phyloP scores from a whole-genome alignment of 2,888 invertebrate species.

The Tenthredo scrophulariae region DNA sequence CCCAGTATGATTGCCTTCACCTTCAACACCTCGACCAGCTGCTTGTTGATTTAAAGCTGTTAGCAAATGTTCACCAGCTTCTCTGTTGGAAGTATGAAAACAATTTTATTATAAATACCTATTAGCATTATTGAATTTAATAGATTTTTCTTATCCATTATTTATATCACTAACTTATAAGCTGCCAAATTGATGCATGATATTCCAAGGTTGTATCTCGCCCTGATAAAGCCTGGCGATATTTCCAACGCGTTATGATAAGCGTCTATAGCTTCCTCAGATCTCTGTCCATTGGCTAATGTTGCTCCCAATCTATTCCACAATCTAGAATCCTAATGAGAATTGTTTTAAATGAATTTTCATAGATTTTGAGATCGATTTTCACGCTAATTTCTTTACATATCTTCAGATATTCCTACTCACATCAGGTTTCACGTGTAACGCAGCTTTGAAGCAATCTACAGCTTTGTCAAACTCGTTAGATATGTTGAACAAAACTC shows the following conservation, averaged over 20 bases:
- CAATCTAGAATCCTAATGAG: conserved; percentile 89
- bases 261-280: conserved; percentile 97
- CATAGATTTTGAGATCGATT: background rate
- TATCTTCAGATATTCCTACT: conserved; percentile 64
- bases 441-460: conserved; percentile 95
- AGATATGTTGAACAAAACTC: conserved; percentile 96
- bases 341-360: conserved; percentile 8
- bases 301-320: conserved; percentile 99
- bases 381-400: background rate
- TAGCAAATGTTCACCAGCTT: conserved; percentile 97
- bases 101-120: background rate
- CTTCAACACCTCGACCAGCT: conserved; percentile 82
- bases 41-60: conserved; percentile 96
- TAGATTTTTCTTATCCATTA: too few relatives aligned
- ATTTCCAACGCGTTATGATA: conserved; percentile 94
- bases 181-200: conserved; percentile 98
- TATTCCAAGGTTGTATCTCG: conserved; percentile 98
- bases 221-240: conserved; percentile 97
- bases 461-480: conserved; percentile 97
- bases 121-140: background rate
- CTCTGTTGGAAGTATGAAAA: conserved; percentile 79
- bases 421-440: conserved; percentile 89
- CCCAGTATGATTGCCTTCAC: conserved; percentile 76
- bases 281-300: conserved; percentile 95
- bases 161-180: conserved; percentile 81